Evolutionary conservation across 2,888 invertebrate genomes (phyloP), one percentile per base, ranked within the genome.

Genomic region (Apodemia duryi): DNA sequence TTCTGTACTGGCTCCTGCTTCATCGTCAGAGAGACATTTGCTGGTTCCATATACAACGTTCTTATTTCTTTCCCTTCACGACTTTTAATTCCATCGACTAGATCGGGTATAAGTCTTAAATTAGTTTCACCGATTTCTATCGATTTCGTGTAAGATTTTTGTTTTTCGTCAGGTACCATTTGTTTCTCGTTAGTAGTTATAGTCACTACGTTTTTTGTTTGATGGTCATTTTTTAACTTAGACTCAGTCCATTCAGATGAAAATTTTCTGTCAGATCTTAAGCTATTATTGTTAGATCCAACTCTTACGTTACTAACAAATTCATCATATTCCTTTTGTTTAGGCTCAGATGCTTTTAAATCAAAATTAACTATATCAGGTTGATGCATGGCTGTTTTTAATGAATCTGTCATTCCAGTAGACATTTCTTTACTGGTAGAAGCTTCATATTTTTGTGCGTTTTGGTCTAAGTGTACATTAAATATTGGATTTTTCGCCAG

Each of bases 321-420:
- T 69, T 92, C 92, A 67, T 91, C 86, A 60, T 88, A 85, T 28
- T 88, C 88, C 71, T 74, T 82, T 35, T 72, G 66, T 76, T 85
- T 88, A n/a, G 79, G 74, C 63, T 84, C 78, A 52, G 81, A 74
- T 51, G 83, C 70, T 79, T 92, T 92, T 46, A 92, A 77, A 74
- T 91, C 90, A 70, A 92, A 90, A 68, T 92, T 92, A 0, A 92
- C 92, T 41, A 92, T 88, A 68, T 92, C 92, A 28, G 92, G 92
- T 78, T 92, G 92, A 71, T 92, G 91, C 76, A 85, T 79, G 11
- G 85, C 75, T 13, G 91, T 88, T 76, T 91, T 91, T 13, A 85
- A 85, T 1, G 89, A 77, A 65, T 90, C 91, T 32, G 90, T 90
- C 76, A 86, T 75, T 57, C 80, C 80, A 41, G 81, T 72, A 1